Evolutionary conservation across 2,888 invertebrate species (phyloP).

Genomic region (Cryptosula pallasiana): DNA sequence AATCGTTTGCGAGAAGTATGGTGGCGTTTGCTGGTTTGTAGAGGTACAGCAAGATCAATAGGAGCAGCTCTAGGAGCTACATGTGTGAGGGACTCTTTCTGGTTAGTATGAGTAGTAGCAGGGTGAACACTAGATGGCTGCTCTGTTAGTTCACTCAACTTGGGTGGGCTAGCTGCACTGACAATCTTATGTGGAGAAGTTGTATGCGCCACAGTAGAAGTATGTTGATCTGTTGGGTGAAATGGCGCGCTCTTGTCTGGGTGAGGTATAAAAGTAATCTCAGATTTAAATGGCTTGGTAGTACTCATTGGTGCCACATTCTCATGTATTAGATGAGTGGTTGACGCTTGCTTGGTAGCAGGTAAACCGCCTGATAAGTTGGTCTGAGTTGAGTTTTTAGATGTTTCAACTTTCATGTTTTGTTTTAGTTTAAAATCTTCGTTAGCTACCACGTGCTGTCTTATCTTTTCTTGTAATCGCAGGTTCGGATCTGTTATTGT

Average conservation of each 20-base stretch:
- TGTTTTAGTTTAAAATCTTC: slow-evolving; percentile 7
- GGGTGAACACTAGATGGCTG: too few species aligned
- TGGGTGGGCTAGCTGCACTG: background rate
- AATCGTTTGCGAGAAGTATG: background rate
- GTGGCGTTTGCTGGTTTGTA: background rate
- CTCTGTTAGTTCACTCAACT: too few species aligned
- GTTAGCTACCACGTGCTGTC: background rate
- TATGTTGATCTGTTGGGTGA: background rate
- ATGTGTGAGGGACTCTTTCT: background rate
- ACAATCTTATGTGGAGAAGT: background rate
- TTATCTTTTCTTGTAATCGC: slow-evolving; percentile 14
- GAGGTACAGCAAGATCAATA: background rate
- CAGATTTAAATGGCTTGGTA: background rate
- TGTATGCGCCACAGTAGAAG: background rate
- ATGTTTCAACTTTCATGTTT: background rate
- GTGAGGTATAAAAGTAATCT: too few species aligned
- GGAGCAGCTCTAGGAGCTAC: slow-evolving; percentile 1
- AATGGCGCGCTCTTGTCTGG: background rate
- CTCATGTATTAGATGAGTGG: background rate
- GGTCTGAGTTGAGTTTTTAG: background rate
- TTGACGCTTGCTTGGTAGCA: background rate
- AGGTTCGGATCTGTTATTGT: background rate
- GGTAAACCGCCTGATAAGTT: too few species aligned
- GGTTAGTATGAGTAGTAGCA: background rate
- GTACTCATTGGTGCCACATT: background rate